Evolutionary conservation across 2,888 invertebrate genomes (phyloP), one percentile per base, ranked within the genome.

Genomic region (Himalopsyche japonica): DNA sequence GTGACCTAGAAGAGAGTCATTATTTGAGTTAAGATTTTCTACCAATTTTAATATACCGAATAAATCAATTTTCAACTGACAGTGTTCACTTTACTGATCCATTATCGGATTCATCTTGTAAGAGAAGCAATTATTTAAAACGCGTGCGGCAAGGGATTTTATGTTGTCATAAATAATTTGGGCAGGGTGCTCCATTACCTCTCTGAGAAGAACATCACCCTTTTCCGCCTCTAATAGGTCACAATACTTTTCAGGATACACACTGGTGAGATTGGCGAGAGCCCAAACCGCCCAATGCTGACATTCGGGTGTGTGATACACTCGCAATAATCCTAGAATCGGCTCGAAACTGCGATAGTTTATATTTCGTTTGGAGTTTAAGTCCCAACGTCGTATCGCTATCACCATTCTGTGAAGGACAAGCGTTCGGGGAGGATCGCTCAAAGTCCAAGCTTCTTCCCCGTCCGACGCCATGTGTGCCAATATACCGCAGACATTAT

Each of bases 281-380:
- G 99, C 99, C 99, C 99, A 99, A 8, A 97, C 96, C 3, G 98
- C 98, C 99, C 99, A 99, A 90, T 97, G 96, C 90, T 98, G 98
- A 90, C 98, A 98, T 89, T 97, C 95, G 0, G 97, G 96, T 0
- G 98, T 98, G 89, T 98, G 97, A 88, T 95, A 95, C 82, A 96
- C 95, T 86, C 94, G 93, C 77, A 98, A 93, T 86, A 99, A 92
- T 87, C 96, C 94, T 32, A 99, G 92, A 86, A 99, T 98, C 0
- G 99, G 99, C 89, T 97, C 96, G 92, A 99, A 99, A 43, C 97
- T 97, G 87, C 98, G 95, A 91, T 99, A 99, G 92, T 99, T 99
- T 87, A 99, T 99, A 90, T 98, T 99, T 76, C 99, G 93, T 88
- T 96, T 96, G 0, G 97, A 96, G 84, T 93, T 93, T 79, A 99